Evolutionary conservation across 2,113 vertebrate species (phyloP), one percentile per base, ranked within the genome.

Genomic region (Thalassarche chlororhynchos): DNA sequence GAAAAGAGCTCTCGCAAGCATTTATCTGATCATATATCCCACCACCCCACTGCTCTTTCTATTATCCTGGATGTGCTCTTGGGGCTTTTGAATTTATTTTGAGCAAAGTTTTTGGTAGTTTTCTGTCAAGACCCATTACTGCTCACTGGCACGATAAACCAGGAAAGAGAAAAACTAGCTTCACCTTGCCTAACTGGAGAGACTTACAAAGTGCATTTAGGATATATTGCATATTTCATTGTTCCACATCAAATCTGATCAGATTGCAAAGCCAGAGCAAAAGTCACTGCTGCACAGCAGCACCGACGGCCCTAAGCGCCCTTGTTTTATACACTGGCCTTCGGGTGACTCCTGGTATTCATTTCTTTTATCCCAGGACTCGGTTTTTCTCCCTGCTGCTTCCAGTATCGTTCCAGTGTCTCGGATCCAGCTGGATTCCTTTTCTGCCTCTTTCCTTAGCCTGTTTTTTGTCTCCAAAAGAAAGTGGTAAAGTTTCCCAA

Each of bases 41-140:
- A 40, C 44, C 36, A 25, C 8, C n/a, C 52, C 26, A 16, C 32
- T 5, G 61, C 49, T 71, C 62, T 38, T 87, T 34, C 55, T 20
- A 1, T 72, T 74, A 44, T 16, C 36, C 69, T 58, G 25, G 31
- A 12, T 0, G 0, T 28, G 24, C 61, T 26, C 29, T 28, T 34
- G n/a, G 54, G 44, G 44, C 9, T 90, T 75, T 60, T 32, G 34
- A 15, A 58, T 55, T 81, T 57, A 20, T 51, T 92, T 74, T 28
- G 34, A 64, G 31, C 23, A 42, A 64, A 65, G 36, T 12, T 58
- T 68, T 83, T 32, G 38, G 24, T 13, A 17, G 62, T 25, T 87
- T 79, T 88, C 40, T 64, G 15, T 64, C 47, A 19, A 79, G 70
- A 47, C 5, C 10, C 10, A 2, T 64, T 74, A 14, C 21, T 51